These are phyloP conservation scores for Microctenopoma lineatum DNA, from an alignment of 2,797 vertebrate species.

Conservation along the genomic window DNA sequence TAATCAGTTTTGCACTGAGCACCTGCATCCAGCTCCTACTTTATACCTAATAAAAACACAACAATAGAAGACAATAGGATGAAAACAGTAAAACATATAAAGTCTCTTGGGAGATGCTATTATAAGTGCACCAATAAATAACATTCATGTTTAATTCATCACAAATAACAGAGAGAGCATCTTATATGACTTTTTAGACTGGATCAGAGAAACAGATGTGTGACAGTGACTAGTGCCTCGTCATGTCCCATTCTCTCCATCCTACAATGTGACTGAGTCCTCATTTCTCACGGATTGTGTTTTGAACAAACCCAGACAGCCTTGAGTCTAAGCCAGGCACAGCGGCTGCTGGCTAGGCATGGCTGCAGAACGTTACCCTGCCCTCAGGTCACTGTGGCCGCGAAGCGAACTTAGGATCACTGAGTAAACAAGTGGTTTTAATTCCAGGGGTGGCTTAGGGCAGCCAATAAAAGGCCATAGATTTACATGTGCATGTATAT, in stretches of 20 bases:
- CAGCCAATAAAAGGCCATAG: conserved; percentile 42
- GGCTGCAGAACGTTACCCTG: conserved; percentile 63
- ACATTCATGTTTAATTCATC: conserved; percentile 23
- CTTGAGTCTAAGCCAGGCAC: conserved; percentile 70
- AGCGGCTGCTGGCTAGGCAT: conserved; percentile 43
- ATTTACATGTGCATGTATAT: conserved; percentile 24
- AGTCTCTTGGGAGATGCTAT: conserved; percentile 15
- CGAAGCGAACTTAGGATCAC: conserved; percentile 58
- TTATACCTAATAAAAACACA: conserved; percentile 38
- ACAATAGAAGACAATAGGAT: conserved; percentile 14
- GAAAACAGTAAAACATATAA: conserved; percentile 25
- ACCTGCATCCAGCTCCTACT: conserved; percentile 19
- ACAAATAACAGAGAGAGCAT: conserved; percentile 2
- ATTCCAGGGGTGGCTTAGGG: conserved; percentile 43
- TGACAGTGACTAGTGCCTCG: conserved; percentile 14
- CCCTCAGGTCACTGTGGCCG: conserved; percentile 74
- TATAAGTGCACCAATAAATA: conserved; percentile 7
- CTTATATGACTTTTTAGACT: conserved; percentile 12
- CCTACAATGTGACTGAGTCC: conserved; percentile 27
- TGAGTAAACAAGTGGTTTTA: conserved; percentile 71
- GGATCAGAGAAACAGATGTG: conserved; percentile 16
- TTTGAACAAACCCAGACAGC: conserved; percentile 58
- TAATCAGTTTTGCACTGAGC: conserved; percentile 46
- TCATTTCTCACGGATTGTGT: conserved; percentile 22
- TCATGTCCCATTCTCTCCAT: conserved; percentile 24